Conservation (phyloP, 1,140 invertebrate species). For the Eriocheir sinensis region DNA sequence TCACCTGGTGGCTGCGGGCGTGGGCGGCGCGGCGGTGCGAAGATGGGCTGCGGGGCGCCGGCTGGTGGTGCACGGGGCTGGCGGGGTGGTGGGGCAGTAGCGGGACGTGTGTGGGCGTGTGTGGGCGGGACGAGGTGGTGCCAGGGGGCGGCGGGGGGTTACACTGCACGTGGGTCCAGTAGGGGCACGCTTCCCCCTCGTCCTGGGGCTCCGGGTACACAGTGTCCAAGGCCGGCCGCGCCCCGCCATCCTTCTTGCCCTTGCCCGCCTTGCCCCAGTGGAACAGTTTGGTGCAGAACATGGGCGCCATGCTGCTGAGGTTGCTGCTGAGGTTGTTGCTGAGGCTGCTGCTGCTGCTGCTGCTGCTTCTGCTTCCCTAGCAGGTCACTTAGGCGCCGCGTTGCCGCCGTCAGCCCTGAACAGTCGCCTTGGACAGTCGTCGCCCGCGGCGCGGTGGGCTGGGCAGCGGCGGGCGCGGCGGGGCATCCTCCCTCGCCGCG, state of each 20-base stretch:
- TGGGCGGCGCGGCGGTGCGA: constrained; percentile 59
- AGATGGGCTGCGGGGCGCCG: constrained; percentile 44
- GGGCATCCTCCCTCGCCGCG: background rate
- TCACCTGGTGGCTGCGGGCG: constrained; percentile 67
- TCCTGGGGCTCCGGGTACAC: constrained; percentile 69
- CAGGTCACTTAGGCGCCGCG: background rate
- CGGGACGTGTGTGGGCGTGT: constrained; percentile 69
- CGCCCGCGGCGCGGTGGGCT: background rate
- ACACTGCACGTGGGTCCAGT: constrained; percentile 75
- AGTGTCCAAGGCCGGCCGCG: constrained; percentile 60
- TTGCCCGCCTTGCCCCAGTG: constrained; percentile 64
- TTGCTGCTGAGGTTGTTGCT: background rate
- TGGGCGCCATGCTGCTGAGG: constrained; percentile 60
- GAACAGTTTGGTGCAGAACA: constrained; percentile 75
- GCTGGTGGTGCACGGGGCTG: constrained; percentile 75
- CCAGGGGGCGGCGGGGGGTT: constrained; percentile 48
- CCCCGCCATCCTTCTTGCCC: constrained; percentile 58
- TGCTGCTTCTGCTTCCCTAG: background rate
- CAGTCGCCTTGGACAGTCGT: too few relatives aligned
- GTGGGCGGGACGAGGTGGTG: constrained; percentile 52
- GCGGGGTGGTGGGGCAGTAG: constrained; percentile 62
- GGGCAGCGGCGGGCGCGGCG: background rate
- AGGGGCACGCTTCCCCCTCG: constrained; percentile 72
- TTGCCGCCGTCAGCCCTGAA: too few relatives aligned
- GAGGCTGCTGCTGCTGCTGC: too few relatives aligned